Base-by-base conservation (phyloP, 30 jellyfish, hydroid and myxozoan species). In the Sanderia malayensis region DNA sequence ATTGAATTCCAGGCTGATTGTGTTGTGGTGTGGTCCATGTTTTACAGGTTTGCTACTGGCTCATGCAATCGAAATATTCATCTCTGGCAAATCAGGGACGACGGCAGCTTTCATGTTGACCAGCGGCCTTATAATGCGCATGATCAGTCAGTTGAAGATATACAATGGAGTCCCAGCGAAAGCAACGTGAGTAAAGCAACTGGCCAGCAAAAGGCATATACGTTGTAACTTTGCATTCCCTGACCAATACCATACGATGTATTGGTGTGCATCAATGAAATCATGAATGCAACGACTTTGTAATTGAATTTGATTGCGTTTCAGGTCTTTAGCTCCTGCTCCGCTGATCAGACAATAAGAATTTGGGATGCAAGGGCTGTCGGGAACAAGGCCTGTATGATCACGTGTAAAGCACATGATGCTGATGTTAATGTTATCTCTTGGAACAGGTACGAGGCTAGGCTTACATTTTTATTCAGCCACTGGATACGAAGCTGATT, bases 151-250 rank as follows among this genome's bases (percentile, higher is more conserved):
- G 99, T 92, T n/a, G 99, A 92, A 62, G 99, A 92, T 71, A 79
- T 92, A 7, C 96, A 86, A 44, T 92, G 99, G 99, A 92, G 99
- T 63, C 96, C 96, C 0, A 85, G 80, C 68, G 99, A 92, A 73
- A 74, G 57, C 74, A 92, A 92, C 46, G 98, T 90, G 49, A n/a
- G 95, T 58, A 11, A 1, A 2, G n/a, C n/a, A n/a, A n/a, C n/a
- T n/a, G n/a, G n/a, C n/a, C n/a, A n/a, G n/a, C n/a, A n/a, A n/a
- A n/a, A n/a, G n/a, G n/a, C n/a, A n/a, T n/a, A n/a, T n/a, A n/a
- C n/a, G n/a, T n/a, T n/a, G n/a, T n/a, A n/a, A n/a, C n/a, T n/a
- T n/a, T n/a, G n/a, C n/a, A n/a, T n/a, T n/a, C n/a, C n/a, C n/a
- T n/a, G n/a, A n/a, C n/a, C n/a, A n/a, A n/a, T n/a, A n/a, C n/a